A percentile compares a stretch with the other conserved stretches of the same genome.
These are phyloP conservation scores for Cyrtorhinus lividipennis DNA, from an alignment of 1,140 invertebrate genomes.

Conservation along the genomic window DNA sequence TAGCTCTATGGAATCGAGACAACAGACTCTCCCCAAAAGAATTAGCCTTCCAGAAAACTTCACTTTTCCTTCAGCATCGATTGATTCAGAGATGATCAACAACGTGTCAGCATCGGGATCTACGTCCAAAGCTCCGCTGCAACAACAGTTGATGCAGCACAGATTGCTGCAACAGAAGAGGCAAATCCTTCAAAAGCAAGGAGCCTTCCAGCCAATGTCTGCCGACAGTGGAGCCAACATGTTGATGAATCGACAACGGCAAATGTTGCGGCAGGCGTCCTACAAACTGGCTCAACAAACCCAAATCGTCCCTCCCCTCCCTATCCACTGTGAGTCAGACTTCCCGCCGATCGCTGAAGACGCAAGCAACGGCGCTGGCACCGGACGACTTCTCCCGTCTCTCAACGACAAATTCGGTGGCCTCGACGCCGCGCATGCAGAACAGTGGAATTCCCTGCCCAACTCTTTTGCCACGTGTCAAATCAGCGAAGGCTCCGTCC, in stretches of 20 bases:
- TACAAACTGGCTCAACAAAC: conserved; percentile 52
- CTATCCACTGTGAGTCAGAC: conserved; percentile 22
- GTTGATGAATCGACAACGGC: conserved; percentile 33
- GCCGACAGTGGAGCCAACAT: conserved; percentile 17
- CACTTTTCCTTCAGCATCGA: conserved; percentile 32
- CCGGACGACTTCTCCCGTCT: neutral
- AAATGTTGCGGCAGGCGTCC: conserved; percentile 60
- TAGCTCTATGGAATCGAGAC: conserved; percentile 8
- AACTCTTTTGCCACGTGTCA: conserved; percentile 26
- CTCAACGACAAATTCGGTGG: neutral
- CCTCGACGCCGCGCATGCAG: neutral
- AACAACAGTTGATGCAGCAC: conserved; percentile 61
- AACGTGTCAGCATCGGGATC: neutral
- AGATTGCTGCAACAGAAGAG: conserved; percentile 61
- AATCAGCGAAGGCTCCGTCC: conserved; percentile 22
- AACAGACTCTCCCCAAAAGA: conserved; percentile 39
- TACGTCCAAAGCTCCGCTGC: conserved; percentile 27
- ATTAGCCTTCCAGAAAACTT: conserved; percentile 53
- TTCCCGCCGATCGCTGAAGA: conserved; percentile 23
- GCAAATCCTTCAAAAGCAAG: conserved; percentile 65
- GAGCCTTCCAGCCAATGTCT: conserved; percentile 35
- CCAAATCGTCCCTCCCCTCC: conserved; percentile 36
- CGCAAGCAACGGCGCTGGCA: conserved; percentile 21
- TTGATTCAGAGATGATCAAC: conserved; percentile 10
- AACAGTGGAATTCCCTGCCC: conserved; percentile 25